phyloP scores from a whole-genome alignment of 2,113 vertebrate species.

The Synodontis membranacea region DNA sequence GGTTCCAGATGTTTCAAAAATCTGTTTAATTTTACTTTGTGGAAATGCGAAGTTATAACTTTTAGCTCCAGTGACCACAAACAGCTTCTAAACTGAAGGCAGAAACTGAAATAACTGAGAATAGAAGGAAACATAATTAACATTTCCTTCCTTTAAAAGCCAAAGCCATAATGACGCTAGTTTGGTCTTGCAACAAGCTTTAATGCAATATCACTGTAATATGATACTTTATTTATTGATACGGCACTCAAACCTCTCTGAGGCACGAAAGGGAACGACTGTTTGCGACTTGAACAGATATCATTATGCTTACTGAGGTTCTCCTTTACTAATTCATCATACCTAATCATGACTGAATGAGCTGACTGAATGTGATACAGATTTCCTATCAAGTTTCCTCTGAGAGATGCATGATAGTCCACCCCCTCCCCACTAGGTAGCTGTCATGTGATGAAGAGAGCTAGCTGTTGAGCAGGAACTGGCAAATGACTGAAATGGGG shows the following conservation, averaged over 20 bases:
- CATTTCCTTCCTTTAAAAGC: slow-evolving; percentile 38
- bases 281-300: neutral
- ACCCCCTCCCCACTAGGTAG: neutral
- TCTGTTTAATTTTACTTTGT: slow-evolving; percentile 42
- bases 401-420: neutral
- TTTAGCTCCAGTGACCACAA: slow-evolving; percentile 35
- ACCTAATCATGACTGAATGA: too few species aligned
- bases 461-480: neutral
- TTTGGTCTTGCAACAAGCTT: slow-evolving; percentile 14
- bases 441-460: neutral
- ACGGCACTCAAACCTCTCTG: neutral
- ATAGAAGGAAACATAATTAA: slow-evolving; percentile 43
- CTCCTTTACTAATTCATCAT: neutral
- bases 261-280: neutral
- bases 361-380: too few species aligned
- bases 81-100: slow-evolving; percentile 36
- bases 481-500: neutral
- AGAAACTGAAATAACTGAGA: slow-evolving; percentile 47
- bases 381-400: too few species aligned
- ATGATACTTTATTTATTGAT: slow-evolving; percentile 17
- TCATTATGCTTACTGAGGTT: slow-evolving; percentile 24
- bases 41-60: slow-evolving; percentile 44
- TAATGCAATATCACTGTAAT: slow-evolving; percentile 16
- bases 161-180: slow-evolving; percentile 16
- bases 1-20: slow-evolving; percentile 50